Evolutionary conservation across 53 echinoderm and acorn worm genomes (phyloP).

Genomic region (Stichopus horrens): DNA sequence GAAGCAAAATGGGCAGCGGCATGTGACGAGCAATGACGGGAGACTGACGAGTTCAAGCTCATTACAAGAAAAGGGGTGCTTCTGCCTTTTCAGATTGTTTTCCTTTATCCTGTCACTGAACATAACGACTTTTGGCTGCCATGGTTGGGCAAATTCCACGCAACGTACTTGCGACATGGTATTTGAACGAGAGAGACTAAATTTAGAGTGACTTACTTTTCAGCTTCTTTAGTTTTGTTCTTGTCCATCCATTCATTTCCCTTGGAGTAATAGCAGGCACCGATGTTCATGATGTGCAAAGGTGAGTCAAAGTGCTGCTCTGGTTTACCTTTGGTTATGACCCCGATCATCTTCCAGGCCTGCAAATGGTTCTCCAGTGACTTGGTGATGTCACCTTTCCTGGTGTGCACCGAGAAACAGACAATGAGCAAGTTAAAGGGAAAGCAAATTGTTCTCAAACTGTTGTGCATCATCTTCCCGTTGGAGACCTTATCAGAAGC

Average conservation of each 20-base stretch:
- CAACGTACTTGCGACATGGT: neutral
- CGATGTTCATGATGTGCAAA: conserved; percentile 77
- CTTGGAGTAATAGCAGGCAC: conserved; percentile 69
- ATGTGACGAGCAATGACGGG: too few relatives aligned
- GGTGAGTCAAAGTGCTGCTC: conserved; percentile 83
- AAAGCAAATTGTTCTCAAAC: too few relatives aligned
- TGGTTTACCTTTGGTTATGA: conserved; percentile 66
- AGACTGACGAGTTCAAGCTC: too few relatives aligned
- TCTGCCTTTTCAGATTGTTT: too few relatives aligned
- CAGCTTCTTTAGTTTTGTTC: conserved; percentile 28
- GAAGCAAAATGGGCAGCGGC: too few relatives aligned
- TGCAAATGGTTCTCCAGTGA: conserved; percentile 67
- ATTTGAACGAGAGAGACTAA: neutral
- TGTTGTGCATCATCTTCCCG: too few relatives aligned
- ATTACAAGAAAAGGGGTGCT: too few relatives aligned
- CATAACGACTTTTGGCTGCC: too few relatives aligned
- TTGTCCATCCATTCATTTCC: conserved; percentile 57
- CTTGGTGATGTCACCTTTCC: conserved; percentile 30
- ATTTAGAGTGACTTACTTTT: neutral
- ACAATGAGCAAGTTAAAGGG: neutral
- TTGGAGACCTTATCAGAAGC: too few relatives aligned
- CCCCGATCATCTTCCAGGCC: conserved; percentile 73
- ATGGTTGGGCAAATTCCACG: too few relatives aligned
- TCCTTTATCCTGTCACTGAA: too few relatives aligned
- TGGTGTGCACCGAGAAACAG: neutral